Conservation (phyloP, 2,888 invertebrate genomes). For the Pristionchus fissidentatus region DNA sequence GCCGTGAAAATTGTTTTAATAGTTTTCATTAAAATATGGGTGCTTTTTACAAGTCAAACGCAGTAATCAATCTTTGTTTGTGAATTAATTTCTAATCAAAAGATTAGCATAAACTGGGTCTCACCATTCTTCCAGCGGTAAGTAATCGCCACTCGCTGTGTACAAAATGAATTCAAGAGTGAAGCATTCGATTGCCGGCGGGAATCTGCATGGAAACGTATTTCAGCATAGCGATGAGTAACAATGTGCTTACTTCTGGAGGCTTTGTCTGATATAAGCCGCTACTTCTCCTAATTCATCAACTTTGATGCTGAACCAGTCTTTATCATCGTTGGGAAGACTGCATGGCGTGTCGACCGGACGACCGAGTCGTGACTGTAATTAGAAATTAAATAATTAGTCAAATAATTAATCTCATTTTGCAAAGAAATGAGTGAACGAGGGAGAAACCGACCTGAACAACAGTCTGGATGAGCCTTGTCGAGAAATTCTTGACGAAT, state of each 20-base stretch:
- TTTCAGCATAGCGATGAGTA: background rate
- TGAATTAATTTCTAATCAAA: too few species aligned
- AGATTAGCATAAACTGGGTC: too few species aligned
- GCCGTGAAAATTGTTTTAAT: background rate
- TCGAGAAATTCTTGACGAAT: slow-evolving; percentile 42
- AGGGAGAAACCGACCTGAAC: background rate
- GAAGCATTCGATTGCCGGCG: slow-evolving; percentile 45
- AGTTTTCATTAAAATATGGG: background rate
- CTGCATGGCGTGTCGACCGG: slow-evolving; percentile 32
- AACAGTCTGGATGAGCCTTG: slow-evolving; percentile 33
- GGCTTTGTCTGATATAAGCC: slow-evolving; percentile 52
- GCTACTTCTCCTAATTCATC: slow-evolving; percentile 55
- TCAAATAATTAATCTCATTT: background rate
- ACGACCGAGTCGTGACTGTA: slow-evolving; percentile 35
- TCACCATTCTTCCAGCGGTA: slow-evolving; percentile 45
- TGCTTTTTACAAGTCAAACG: background rate
- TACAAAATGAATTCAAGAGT: slow-evolving; percentile 45
- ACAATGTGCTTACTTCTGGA: slow-evolving; percentile 41
- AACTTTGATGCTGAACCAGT: slow-evolving; percentile 54
- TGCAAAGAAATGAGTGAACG: background rate
- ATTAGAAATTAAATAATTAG: background rate
- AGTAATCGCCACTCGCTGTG: slow-evolving; percentile 45
- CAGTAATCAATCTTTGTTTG: background rate
- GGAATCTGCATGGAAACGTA: slow-evolving; percentile 11
- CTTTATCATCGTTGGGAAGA: slow-evolving; percentile 42